Conservation (phyloP, 2,797 vertebrate genomes). For the Thamnophis elegans region DNA sequence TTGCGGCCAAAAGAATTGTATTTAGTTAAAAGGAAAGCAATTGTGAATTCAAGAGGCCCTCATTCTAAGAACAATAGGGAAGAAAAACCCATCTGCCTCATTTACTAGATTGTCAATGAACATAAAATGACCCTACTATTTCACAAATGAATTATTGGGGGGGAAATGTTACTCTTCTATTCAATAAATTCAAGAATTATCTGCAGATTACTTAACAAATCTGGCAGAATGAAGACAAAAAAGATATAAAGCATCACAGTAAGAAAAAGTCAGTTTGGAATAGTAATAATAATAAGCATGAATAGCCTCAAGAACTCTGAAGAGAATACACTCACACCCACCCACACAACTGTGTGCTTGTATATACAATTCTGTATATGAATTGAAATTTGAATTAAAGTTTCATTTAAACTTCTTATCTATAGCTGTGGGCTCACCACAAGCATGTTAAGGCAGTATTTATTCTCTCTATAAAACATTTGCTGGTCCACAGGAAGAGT, state of each 20-base stretch:
- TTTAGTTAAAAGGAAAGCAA: neutral
- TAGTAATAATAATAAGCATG: constrained; percentile 39
- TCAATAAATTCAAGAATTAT: neutral
- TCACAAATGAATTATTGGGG: neutral
- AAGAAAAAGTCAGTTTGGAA: constrained; percentile 48
- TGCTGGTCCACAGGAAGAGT: constrained; percentile 74
- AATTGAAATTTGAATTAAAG: constrained; percentile 50
- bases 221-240: neutral
- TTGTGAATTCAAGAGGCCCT: neutral
- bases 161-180: neutral
- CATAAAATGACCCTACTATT: neutral
- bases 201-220: neutral
- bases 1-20: constrained; percentile 17
- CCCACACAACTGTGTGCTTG: too few species aligned
- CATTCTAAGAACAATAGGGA: neutral
- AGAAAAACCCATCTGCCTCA: neutral
- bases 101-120: neutral
- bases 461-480: constrained; percentile 64
- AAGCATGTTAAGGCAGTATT: constrained; percentile 59
- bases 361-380: constrained; percentile 44
- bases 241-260: constrained; percentile 37
- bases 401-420: constrained; percentile 56
- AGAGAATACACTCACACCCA: neutral
- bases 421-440: constrained; percentile 57
- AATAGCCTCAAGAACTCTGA: constrained; percentile 2